Percentiles rank a stretch among this genome's conserved stretches.
These are phyloP conservation scores for Brienomyrus brachyistius DNA, from an alignment of 2,113 vertebrate genomes.

Conservation along the genomic window DNA sequence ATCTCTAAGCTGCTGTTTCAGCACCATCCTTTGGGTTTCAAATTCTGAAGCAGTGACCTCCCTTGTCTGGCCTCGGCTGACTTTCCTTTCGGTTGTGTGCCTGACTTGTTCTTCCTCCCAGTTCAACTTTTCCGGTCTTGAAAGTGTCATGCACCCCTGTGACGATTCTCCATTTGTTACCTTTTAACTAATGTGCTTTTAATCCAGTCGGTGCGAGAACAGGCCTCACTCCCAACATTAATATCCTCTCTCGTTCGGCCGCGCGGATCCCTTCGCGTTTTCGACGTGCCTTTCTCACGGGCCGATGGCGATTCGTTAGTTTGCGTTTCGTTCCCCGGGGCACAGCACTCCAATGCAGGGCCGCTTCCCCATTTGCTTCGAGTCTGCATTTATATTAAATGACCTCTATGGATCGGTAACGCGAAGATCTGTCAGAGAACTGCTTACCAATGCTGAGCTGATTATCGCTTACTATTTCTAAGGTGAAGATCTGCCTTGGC, in stretches of 20 bases:
- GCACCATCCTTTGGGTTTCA: not conserved
- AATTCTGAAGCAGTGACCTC: not conserved
- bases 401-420: slow-evolving; percentile 64
- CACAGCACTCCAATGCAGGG: slow-evolving; percentile 63
- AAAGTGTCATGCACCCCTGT: not conserved
- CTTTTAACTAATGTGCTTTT: slow-evolving; percentile 9
- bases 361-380: slow-evolving; percentile 59
- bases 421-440: slow-evolving; percentile 51
- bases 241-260: not conserved
- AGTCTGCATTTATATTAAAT: slow-evolving; percentile 70
- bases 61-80: not conserved
- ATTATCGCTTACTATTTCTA: slow-evolving; percentile 42
- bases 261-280: not conserved
- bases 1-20: not conserved
- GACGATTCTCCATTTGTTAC: not conserved
- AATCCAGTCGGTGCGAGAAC: not conserved
- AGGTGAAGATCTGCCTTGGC: slow-evolving; percentile 26
- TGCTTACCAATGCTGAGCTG: slow-evolving; percentile 66
- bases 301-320: not conserved
- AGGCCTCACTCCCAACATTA: not conserved
- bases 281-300: slow-evolving; percentile 16
- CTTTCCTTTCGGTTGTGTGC: not conserved
- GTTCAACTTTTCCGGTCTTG: not conserved
- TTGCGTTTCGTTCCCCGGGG: slow-evolving; percentile 60
- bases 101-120: not conserved